Conservation (phyloP, 1,140 invertebrate species). For the Hylyphantes graminicola region DNA sequence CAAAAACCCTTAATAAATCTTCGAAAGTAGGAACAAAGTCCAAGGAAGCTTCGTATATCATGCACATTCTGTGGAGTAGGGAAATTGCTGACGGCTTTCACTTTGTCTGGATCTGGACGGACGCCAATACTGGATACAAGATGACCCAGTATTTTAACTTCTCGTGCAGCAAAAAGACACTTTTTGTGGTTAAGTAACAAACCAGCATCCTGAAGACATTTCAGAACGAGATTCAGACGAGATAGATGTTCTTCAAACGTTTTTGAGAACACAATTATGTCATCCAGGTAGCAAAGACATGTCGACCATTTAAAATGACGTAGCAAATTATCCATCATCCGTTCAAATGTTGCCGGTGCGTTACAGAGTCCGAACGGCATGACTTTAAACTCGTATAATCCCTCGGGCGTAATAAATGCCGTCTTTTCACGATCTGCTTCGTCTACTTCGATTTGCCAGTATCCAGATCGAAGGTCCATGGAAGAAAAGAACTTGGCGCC, state of each 20-base stretch:
- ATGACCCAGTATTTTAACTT: constrained; percentile 15
- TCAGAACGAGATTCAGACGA: constrained; percentile 12
- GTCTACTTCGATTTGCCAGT: constrained; percentile 67
- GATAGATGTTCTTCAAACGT: constrained; percentile 31
- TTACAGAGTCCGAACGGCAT: constrained; percentile 63
- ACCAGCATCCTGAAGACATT: constrained; percentile 4
- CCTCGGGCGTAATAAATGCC: constrained; percentile 17
- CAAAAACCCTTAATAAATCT: constrained; percentile 24
- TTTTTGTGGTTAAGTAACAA: constrained; percentile 5
- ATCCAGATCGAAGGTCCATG: constrained; percentile 67
- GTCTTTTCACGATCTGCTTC: constrained; percentile 21
- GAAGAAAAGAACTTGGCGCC: constrained; percentile 66
- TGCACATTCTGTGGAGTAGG: constrained; percentile 12
- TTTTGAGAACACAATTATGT: constrained; percentile 60
- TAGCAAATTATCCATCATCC: constrained; percentile 41
- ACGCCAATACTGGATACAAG: constrained; percentile 15
- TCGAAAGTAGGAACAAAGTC: constrained; percentile 21
- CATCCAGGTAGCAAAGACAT: constrained; percentile 67
- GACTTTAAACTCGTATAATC: constrained; percentile 15
- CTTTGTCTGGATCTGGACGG: constrained; percentile 6
- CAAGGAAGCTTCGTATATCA: constrained; percentile 32
- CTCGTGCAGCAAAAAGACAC: constrained; percentile 17
- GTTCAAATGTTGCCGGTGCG: constrained; percentile 1
- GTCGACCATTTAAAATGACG: constrained; percentile 26
- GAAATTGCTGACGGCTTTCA: background rate